Conservation (phyloP, 2,888 invertebrate species). For the Calliphora vomitoria region DNA sequence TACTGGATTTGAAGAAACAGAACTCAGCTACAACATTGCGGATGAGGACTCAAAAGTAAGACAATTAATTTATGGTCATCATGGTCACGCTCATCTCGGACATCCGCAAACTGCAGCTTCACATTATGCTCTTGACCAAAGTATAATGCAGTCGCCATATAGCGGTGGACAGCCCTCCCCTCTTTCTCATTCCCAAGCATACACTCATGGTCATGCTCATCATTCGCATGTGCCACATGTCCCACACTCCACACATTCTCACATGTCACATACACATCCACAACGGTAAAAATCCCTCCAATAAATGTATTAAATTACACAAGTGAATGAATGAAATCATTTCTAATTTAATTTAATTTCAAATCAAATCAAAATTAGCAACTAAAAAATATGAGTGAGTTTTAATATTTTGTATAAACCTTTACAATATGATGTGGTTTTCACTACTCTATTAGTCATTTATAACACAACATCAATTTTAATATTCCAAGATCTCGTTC, state of each 20-base stretch:
- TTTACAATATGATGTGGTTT: not conserved
- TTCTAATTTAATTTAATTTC: not conserved
- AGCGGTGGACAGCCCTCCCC: slow-evolving; percentile 88
- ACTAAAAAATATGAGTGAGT: not conserved
- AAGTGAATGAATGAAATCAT: not conserved
- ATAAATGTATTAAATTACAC: not conserved
- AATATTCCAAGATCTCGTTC: slow-evolving; percentile 52
- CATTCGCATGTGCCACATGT: slow-evolving; percentile 88
- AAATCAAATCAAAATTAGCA: not conserved
- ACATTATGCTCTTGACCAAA: slow-evolving; percentile 89
- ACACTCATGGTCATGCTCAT: slow-evolving; percentile 84
- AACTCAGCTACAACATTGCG: slow-evolving; percentile 97
- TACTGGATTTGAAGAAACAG: slow-evolving; percentile 99
- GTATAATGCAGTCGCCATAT: slow-evolving; percentile 89
- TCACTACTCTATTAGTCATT: slow-evolving; percentile 1
- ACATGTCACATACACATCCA: slow-evolving; percentile 90
- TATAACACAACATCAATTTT: not conserved
- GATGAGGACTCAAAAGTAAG: slow-evolving; percentile 99
- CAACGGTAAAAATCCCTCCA: slow-evolving; percentile 88
- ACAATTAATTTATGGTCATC: slow-evolving; percentile 94
- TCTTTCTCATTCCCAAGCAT: slow-evolving; percentile 85
- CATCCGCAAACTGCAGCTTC: slow-evolving; percentile 87
- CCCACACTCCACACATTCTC: slow-evolving; percentile 86
- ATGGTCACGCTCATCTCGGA: slow-evolving; percentile 89
- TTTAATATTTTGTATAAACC: not conserved